Evolutionary conservation across 2,888 invertebrate species (phyloP).

Genomic region (Philaethria dido): DNA sequence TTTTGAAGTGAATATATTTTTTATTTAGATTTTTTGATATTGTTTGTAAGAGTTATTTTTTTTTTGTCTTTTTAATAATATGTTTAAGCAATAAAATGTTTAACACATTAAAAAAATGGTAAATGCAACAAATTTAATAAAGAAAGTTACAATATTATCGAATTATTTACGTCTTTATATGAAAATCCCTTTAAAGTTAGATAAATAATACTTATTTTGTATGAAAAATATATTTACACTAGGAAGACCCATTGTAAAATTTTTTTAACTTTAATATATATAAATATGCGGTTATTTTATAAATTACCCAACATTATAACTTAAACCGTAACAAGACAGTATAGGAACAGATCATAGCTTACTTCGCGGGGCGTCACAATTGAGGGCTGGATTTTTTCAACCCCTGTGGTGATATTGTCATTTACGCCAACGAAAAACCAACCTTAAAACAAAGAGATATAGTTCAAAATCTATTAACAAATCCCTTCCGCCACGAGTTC

Average conservation of each 20-base stretch:
- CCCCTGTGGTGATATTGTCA: constrained; percentile 77
- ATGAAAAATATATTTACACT: background rate
- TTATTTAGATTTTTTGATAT: too few species aligned
- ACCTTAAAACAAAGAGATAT: constrained; percentile 54
- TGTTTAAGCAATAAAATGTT: too few species aligned
- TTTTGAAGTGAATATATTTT: background rate
- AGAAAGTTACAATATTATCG: too few species aligned
- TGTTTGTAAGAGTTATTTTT: too few species aligned
- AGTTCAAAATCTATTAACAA: constrained; percentile 52
- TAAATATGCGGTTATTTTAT: constrained; percentile 3
- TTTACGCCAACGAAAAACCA: constrained; percentile 49
- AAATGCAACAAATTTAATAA: too few species aligned
- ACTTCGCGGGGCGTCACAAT: constrained; percentile 81
- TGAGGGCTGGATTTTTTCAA: constrained; percentile 76
- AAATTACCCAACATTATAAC: constrained; percentile 7
- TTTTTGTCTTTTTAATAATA: too few species aligned
- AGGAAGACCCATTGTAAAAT: background rate
- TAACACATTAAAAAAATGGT: too few species aligned
- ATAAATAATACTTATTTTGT: too few species aligned
- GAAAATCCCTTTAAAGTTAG: too few species aligned
- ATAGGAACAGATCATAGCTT: constrained; percentile 80
- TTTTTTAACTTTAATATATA: background rate
- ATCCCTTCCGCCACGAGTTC: constrained; percentile 73
- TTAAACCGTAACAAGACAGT: constrained; percentile 60
- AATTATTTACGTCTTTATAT: too few species aligned